These are phyloP conservation scores for Crossaster papposus DNA, from an alignment of 53 echinoderm and acorn worm genomes.

Conservation along the genomic window DNA sequence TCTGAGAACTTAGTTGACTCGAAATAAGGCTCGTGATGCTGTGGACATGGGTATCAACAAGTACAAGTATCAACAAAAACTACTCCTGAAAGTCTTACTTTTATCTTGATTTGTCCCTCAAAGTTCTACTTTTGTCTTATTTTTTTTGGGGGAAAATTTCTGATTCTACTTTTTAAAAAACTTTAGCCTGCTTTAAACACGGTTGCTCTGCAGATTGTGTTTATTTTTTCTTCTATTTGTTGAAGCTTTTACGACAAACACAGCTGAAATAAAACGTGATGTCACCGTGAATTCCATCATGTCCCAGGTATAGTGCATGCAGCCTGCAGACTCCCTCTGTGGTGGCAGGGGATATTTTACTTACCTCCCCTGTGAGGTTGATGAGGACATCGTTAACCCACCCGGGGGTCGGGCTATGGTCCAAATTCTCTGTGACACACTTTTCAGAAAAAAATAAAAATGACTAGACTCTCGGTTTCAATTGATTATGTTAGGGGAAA, in stretches of 20 bases:
- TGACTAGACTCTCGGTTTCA: too few relatives aligned
- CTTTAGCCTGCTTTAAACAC: too few relatives aligned
- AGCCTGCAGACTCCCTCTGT: not conserved
- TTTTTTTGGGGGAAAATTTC: too few relatives aligned
- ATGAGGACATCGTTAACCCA: conserved; percentile 14
- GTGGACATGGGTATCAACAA: too few relatives aligned
- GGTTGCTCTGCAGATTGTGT: not conserved
- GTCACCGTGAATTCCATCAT: not conserved
- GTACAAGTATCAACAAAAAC: too few relatives aligned
- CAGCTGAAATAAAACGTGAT: not conserved
- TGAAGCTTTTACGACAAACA: not conserved
- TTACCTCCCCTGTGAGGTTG: conserved; percentile 1
- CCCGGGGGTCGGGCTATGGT: not conserved
- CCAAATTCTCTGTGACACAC: not conserved
- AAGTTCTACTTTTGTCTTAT: too few relatives aligned
- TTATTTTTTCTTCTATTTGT: not conserved
- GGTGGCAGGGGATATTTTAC: not conserved
- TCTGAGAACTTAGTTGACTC: too few relatives aligned
- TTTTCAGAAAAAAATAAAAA: not conserved
- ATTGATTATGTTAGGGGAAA: too few relatives aligned
- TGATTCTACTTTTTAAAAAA: too few relatives aligned
- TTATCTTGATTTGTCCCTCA: too few relatives aligned
- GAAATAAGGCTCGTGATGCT: too few relatives aligned
- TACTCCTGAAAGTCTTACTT: too few relatives aligned
- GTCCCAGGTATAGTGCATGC: not conserved